These are phyloP conservation scores for Propithecus coquereli DNA, from an alignment of 2,113 vertebrate genomes.

Conservation along the genomic window DNA sequence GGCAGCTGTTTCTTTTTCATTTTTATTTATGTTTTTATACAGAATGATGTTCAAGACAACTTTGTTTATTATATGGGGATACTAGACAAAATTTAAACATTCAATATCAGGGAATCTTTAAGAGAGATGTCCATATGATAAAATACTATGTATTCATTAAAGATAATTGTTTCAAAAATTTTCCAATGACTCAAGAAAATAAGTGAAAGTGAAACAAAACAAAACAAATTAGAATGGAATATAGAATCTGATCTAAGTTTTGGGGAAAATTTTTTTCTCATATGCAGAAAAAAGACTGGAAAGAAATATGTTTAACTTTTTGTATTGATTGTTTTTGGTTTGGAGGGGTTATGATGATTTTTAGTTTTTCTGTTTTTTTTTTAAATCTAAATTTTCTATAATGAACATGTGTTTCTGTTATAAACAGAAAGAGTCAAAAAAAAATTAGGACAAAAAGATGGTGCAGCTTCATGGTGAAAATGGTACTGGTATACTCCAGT, in stretches of 20 bases:
- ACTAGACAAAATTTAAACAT: neutral
- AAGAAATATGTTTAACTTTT: neutral
- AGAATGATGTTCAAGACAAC: neutral
- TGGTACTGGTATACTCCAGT: accelerated
- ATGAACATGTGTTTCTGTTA: neutral
- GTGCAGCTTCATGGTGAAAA: accelerated
- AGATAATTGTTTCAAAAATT: neutral
- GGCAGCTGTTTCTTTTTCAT: neutral
- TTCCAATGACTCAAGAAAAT: neutral
- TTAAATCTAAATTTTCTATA: neutral
- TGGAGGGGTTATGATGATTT: neutral
- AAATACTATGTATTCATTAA: neutral
- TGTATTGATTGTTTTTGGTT: neutral
- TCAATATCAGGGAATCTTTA: neutral
- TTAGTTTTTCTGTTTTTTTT: neutral
- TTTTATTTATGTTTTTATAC: neutral
- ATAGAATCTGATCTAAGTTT: neutral
- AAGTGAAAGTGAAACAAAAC: neutral
- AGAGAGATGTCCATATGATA: neutral
- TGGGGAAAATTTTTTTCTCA: neutral
- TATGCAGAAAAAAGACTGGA: neutral
- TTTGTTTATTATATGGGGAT: neutral
- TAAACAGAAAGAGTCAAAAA: neutral
- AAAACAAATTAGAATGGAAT: neutral
- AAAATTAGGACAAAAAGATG: neutral